Evolutionary conservation across 2,888 invertebrate genomes (phyloP), one percentile per base, ranked within the genome.

Genomic region (Eupithecia dodoneata): DNA sequence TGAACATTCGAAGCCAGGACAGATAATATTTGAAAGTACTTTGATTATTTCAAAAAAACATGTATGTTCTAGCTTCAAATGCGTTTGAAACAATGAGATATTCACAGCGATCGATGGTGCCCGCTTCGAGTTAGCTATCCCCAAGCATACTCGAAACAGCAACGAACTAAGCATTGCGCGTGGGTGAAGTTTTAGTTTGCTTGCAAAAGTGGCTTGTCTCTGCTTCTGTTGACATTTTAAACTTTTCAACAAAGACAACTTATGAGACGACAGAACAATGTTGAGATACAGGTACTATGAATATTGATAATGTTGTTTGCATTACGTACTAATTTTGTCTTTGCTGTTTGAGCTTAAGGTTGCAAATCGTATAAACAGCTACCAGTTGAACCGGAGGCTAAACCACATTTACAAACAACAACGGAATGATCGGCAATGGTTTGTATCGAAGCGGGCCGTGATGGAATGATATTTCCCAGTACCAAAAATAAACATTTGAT

Each of bases 401-500:
- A 59, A 59, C 59, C 59, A 59, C 59, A 6, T 59, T 59, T 59
- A 18, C 42, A 67, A 67, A 67, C 67, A 63, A 10, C 18, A 42
- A 41, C 66, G 44, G 13, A 15, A 12, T 67, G 67, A 67, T 13
- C 41, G 67, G 42, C 44, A 67, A 67, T 67, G n/a, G 12, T 52
- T 67, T 30, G 12, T 49, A 74, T 78, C 76, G 76, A 78, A 78
- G 71, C 78, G 76, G 74, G 65, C 74, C 9, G 13, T 59, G n/a
- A 59, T 9, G 5, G n/a, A 69, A 55, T n/a, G 49, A 52, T 5
- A 72, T 66, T 18, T 18, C 65, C 71, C 45, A 59, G 47, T 47
- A 71, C 71, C 73, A 66, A 66, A 18, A 18, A 59, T 18, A n/a
- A 59, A 59, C 18, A 13, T n/a, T 59, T 59, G 59, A 59, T 59